phyloP scores from a whole-genome alignment of 2,888 invertebrate genomes.

The Endomychus coccineus region DNA sequence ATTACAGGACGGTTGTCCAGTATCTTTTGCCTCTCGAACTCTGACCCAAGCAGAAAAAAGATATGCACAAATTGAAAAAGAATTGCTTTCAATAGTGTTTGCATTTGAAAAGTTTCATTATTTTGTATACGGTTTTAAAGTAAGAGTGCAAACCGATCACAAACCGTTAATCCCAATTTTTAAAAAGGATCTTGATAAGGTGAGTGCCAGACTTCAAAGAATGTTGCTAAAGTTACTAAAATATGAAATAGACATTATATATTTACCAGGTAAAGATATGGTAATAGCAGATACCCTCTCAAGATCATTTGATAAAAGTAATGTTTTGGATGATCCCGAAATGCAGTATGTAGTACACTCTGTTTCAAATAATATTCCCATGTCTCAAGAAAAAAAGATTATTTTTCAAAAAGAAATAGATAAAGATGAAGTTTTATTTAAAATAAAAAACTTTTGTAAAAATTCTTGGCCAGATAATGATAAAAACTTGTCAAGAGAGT shows the following conservation, averaged over 20 bases:
- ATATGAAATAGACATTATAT: slow-evolving; percentile 18
- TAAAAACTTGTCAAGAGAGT: slow-evolving; percentile 1
- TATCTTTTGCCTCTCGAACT: slow-evolving; percentile 19
- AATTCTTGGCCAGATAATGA: slow-evolving; percentile 6
- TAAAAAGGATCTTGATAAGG: too few species aligned
- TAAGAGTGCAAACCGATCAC: slow-evolving; percentile 29
- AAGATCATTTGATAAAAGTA: slow-evolving; percentile 8
- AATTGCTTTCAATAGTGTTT: slow-evolving; percentile 31
- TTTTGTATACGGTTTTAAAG: slow-evolving; percentile 29
- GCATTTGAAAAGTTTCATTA: slow-evolving; percentile 30
- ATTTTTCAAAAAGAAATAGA: slow-evolving; percentile 11
- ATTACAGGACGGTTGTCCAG: slow-evolving; percentile 19
- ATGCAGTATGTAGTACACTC: slow-evolving; percentile 4
- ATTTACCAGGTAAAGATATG: slow-evolving; percentile 22
- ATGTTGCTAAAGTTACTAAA: too few species aligned
- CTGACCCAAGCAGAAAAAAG: slow-evolving; percentile 18
- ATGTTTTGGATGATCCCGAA: slow-evolving; percentile 6
- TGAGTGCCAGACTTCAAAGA: too few species aligned
- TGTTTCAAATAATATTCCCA: slow-evolving; percentile 10
- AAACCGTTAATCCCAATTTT: slow-evolving; percentile 26
- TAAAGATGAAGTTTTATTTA: slow-evolving; percentile 7
- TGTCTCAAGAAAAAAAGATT: slow-evolving; percentile 11
- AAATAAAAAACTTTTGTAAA: slow-evolving; percentile 12
- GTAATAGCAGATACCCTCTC: slow-evolving; percentile 10
- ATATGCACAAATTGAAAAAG: slow-evolving; percentile 35